phyloP scores from a whole-genome alignment of 2,113 vertebrate genomes.

The Sapajus apella region DNA sequence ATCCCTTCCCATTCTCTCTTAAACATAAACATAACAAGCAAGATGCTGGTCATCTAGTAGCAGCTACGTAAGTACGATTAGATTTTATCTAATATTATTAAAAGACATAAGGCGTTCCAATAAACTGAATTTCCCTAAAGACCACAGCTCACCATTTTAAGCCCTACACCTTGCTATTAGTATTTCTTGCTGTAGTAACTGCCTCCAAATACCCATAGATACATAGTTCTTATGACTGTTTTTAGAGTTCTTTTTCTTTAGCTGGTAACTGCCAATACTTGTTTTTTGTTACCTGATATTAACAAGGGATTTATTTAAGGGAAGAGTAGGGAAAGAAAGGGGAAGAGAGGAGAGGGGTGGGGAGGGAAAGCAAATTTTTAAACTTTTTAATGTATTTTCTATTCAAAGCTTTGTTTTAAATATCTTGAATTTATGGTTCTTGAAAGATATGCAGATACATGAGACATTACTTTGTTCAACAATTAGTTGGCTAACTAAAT shows the following conservation, averaged over 20 bases:
- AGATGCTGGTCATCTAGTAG: not conserved
- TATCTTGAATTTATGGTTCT: not conserved
- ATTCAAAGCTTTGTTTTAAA: not conserved
- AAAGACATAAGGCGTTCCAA: not conserved
- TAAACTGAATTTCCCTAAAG: not conserved
- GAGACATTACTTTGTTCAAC: not conserved
- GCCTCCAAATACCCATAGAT: not conserved
- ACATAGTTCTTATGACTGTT: not conserved
- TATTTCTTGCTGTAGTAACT: not conserved
- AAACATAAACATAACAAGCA: not conserved
- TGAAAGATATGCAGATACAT: not conserved
- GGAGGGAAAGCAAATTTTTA: not conserved
- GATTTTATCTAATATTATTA: not conserved
- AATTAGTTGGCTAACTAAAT: not conserved
- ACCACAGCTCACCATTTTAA: not conserved
- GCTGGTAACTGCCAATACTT: not conserved
- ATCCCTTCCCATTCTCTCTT: not conserved
- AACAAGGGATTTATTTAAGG: not conserved
- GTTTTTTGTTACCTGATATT: not conserved
- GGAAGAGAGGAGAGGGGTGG: not conserved
- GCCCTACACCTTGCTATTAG: not conserved
- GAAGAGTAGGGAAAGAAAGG: not conserved
- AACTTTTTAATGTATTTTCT: not conserved
- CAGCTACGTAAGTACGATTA: not conserved
- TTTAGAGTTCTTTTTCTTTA: not conserved